phyloP scores from a whole-genome alignment of 2,797 vertebrate genomes.

The Salmo trutta region DNA sequence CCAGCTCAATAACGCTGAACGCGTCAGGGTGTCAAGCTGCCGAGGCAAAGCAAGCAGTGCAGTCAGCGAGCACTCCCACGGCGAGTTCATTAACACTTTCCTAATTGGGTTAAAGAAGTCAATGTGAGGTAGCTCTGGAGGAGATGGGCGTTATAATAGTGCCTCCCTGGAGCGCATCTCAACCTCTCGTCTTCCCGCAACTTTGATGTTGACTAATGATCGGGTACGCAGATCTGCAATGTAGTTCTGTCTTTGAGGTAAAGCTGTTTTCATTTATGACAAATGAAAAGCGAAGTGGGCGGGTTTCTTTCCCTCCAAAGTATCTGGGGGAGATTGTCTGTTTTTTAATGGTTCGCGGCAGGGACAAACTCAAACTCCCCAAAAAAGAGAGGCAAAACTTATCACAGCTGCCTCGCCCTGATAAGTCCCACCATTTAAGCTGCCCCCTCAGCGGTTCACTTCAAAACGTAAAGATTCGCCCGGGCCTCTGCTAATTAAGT shows the following conservation, averaged over 20 bases:
- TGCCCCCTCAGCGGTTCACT: constrained; percentile 68
- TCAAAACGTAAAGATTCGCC: constrained; percentile 63
- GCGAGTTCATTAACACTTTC: constrained; percentile 69
- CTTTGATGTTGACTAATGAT: constrained; percentile 75
- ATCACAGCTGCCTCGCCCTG: constrained; percentile 71
- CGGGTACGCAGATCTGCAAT: constrained; percentile 47
- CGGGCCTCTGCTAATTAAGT: constrained; percentile 47
- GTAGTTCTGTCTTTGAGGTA: constrained; percentile 41
- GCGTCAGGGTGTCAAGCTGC: constrained; percentile 34
- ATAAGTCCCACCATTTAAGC: constrained; percentile 74
- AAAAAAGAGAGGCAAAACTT: constrained; percentile 58
- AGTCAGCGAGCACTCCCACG: constrained; percentile 47
- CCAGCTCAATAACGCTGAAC: background rate
- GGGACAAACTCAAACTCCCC: constrained; percentile 9
- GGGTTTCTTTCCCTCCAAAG: constrained; percentile 7
- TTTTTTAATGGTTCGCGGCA: no score
- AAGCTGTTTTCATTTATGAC: constrained; percentile 30
- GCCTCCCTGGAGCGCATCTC: constrained; percentile 54
- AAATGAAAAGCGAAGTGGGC: constrained; percentile 33
- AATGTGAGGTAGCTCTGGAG: constrained; percentile 65
- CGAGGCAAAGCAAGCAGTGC: constrained; percentile 47
- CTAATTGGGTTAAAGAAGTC: constrained; percentile 75
- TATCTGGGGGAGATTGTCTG: constrained; percentile 24
- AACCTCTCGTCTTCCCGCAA: constrained; percentile 66
- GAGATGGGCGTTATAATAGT: constrained; percentile 70